Base-by-base conservation (phyloP, 2,888 invertebrate species). In the Hyles lineata region DNA sequence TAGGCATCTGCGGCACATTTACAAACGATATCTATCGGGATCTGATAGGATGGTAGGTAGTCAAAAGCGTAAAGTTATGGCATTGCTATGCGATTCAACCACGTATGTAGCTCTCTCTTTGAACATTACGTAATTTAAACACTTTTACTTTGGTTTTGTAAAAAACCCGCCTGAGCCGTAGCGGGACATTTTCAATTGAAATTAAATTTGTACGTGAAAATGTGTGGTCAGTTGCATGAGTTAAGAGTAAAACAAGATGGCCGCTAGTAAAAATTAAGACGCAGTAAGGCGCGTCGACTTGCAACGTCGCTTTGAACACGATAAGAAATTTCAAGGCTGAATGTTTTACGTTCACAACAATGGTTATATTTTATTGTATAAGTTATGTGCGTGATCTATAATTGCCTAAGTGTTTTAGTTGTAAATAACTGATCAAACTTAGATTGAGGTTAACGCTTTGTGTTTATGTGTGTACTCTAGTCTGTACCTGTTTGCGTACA, bases 241-340 rank as follows among this genome's bases (percentile, higher is more conserved):
- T 21, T 67, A 77, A 89, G 88, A 85, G 84, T 80, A 79, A 88
- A 90, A 89, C 92, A 94, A 94, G 86, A 94, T 94, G 94, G 94
- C 92, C 87, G 87, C 83, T 82, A 80, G 79, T 59, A 59, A 89
- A 91, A 92, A 89, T 90, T 93, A 89, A 91, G 92, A 90, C 94
- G 94, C 89, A 94, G 87, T 92, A 89, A 83, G 86, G 85, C 83
- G 84, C 84, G 86, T 90, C 87, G 83, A 87, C 88, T 92, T 94
- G 93, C 94, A 94, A 94, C 94, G 93, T 91, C 91, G 94, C 94
- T 82, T 83, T 82, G 80, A 35, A 74, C 92, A 90, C 90, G 94
- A 94, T 94, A 94, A 93, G 92, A 92, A 88, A 85, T 91, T 92
- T 93, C 94, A 94, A 94, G 94, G 94, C 92, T 93, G 90, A 82